phyloP scores from a whole-genome alignment of 1,140 invertebrate species.

The Tribolium castaneum region DNA sequence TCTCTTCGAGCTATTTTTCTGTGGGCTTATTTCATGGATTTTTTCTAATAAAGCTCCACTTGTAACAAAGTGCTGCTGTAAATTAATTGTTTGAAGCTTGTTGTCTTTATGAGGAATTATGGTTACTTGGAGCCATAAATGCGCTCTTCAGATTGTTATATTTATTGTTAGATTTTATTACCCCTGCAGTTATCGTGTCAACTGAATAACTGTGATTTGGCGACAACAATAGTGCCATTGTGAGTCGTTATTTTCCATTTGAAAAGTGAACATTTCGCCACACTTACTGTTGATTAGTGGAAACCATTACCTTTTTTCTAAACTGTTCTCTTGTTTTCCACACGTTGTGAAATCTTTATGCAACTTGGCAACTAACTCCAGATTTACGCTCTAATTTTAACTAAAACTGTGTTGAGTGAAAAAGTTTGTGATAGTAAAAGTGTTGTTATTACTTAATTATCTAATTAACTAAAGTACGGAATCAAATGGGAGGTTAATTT shows the following conservation, averaged over 20 bases:
- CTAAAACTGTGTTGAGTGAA: neutral
- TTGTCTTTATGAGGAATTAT: constrained; percentile 34
- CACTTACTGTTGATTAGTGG: neutral
- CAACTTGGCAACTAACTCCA: neutral
- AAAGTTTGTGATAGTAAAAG: neutral
- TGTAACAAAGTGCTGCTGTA: neutral
- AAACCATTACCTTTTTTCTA: neutral
- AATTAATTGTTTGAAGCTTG: constrained; percentile 11
- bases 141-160: constrained; percentile 12
- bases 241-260: constrained; percentile 2
- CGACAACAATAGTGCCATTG: constrained; percentile 9
- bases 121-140: neutral
- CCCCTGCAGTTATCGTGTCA: constrained; percentile 19
- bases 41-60: neutral
- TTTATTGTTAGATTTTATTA: constrained; percentile 35
- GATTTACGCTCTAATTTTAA: neutral
- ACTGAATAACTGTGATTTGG: constrained; percentile 17
- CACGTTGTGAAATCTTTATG: neutral
- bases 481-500: neutral
- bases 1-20: too few relatives aligned
- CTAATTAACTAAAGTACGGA: neutral
- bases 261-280: constrained; percentile 13
- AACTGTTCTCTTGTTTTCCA: neutral
- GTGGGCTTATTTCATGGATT: too few relatives aligned
- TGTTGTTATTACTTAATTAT: constrained; percentile 12